Conservation (phyloP, 2,113 vertebrate genomes). For the Chaetops frenatus region DNA sequence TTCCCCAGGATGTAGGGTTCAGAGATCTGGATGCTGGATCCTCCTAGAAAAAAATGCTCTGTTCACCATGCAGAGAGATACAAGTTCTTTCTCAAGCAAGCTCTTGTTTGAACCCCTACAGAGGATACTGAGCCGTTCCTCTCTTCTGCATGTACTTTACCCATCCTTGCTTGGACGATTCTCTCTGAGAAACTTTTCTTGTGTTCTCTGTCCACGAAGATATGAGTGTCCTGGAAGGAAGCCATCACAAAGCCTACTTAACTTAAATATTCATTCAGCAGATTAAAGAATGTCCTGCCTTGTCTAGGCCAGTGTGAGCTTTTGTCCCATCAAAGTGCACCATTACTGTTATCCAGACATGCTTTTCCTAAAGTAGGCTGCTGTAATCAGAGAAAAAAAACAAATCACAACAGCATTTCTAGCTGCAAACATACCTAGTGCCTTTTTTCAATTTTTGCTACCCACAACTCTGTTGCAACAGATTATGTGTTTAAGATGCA, state of each 20-base stretch:
- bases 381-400: background rate
- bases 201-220: background rate
- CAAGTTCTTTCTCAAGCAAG: background rate
- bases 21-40: background rate
- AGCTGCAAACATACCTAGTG: background rate
- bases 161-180: background rate
- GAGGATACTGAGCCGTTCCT: background rate
- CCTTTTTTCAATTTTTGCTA: background rate
- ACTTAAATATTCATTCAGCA: background rate
- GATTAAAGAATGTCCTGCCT: background rate
- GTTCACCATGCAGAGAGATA: background rate
- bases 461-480: background rate
- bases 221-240: background rate
- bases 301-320: background rate
- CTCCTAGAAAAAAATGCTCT: background rate
- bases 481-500: background rate
- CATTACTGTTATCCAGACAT: background rate
- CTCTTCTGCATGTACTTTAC: background rate
- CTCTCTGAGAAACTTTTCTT: background rate
- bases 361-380: background rate
- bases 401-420: background rate
- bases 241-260: background rate
- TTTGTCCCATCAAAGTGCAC: background rate
- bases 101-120: background rate
- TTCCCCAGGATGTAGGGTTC: background rate